Conservation (phyloP, 2,888 invertebrate genomes). For the Stramonita haemastoma region DNA sequence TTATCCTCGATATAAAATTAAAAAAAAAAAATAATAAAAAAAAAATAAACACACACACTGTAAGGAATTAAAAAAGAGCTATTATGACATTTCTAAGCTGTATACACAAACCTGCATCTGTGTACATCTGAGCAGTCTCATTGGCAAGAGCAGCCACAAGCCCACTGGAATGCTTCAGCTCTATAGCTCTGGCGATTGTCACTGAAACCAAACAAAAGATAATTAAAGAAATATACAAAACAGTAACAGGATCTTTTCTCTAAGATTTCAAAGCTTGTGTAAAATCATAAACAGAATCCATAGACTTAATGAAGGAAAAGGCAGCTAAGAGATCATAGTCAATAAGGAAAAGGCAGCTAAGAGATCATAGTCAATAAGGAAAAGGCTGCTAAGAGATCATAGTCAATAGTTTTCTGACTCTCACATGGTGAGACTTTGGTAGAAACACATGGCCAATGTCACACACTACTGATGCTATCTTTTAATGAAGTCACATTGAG, state of each 20-base stretch:
- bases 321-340: neutral
- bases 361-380: neutral
- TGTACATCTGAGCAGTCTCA: constrained; percentile 82
- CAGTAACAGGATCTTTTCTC: neutral
- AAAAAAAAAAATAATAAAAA: neutral
- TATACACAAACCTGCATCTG: constrained; percentile 78
- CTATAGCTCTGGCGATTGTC: constrained; percentile 83
- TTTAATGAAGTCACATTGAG: too few relatives aligned
- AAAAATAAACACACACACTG: neutral
- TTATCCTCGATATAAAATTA: too few relatives aligned
- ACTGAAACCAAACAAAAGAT: constrained; percentile 76
- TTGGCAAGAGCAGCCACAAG: constrained; percentile 82
- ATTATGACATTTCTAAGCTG: neutral
- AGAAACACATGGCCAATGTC: too few relatives aligned
- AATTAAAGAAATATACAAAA: neutral
- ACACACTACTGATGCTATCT: too few relatives aligned
- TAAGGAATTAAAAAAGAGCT: neutral
- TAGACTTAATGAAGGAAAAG: neutral
- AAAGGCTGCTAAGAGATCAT: neutral
- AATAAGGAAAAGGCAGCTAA: neutral
- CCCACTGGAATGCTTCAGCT: constrained; percentile 82
- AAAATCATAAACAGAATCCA: too few relatives aligned
- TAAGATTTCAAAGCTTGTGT: neutral
- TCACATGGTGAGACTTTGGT: too few relatives aligned
- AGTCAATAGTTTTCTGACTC: neutral